A percentile compares a stretch with the other conserved stretches of the same genome.
These are phyloP conservation scores for Pardosa pseudoannulata DNA, from an alignment of 2,888 invertebrate species.

Conservation along the genomic window DNA sequence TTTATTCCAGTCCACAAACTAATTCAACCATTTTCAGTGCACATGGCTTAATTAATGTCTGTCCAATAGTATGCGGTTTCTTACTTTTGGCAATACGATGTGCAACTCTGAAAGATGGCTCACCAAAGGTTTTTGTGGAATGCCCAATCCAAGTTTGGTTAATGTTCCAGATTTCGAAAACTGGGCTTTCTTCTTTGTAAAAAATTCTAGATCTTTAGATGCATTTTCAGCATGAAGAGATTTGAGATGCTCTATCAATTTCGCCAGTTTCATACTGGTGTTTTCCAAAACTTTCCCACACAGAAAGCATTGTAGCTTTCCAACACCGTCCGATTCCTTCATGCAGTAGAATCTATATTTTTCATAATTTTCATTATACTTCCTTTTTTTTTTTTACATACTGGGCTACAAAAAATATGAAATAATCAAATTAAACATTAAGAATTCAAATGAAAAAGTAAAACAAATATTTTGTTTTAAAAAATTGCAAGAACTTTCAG, in stretches of 20 bases:
- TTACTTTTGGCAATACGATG: constrained; percentile 55
- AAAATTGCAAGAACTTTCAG: no score
- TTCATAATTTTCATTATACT: neutral
- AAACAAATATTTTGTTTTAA: no score
- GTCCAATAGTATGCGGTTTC: constrained; percentile 63
- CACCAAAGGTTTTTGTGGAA: constrained; percentile 20
- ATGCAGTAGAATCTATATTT: constrained; percentile 52
- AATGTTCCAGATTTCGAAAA: no score
- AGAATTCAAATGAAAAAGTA: no score
- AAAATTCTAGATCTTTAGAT: constrained; percentile 38
- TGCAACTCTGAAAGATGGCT: constrained; percentile 52
- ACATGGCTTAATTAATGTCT: constrained; percentile 59
- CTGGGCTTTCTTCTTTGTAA: neutral
- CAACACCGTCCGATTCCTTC: constrained; percentile 49
- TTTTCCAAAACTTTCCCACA: constrained; percentile 57
- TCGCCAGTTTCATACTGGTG: constrained; percentile 64
- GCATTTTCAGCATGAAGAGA: constrained; percentile 60
- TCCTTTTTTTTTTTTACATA: no score
- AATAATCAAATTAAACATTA: no score
- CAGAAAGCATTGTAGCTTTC: constrained; percentile 58
- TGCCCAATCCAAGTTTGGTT: neutral
- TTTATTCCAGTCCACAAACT: constrained; percentile 44
- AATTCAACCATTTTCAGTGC: constrained; percentile 49
- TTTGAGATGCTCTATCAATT: constrained; percentile 54
- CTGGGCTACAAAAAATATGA: no score